A percentile compares a stretch with the other conserved stretches of the same genome.
Conservation (phyloP, 2,113 vertebrate species). For the Pachycephala philippinensis region DNA sequence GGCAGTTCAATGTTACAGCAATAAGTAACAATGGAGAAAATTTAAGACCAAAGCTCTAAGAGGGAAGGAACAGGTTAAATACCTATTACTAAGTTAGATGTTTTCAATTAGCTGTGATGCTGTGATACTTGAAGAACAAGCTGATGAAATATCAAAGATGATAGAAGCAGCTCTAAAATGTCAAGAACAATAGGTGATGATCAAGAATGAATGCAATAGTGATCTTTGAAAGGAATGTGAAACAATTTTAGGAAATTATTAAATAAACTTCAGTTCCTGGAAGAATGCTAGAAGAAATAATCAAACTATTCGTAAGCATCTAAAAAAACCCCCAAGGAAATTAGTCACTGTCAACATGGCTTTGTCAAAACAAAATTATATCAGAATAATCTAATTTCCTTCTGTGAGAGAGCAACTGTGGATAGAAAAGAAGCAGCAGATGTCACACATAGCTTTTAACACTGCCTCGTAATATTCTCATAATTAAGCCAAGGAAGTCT, state of each 20-base stretch:
- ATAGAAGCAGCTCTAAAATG: neutral
- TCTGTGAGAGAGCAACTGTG: neutral
- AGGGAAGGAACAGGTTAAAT: neutral
- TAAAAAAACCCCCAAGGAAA: neutral
- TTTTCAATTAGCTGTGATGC: neutral
- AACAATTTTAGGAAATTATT: neutral
- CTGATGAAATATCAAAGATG: neutral
- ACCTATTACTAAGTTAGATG: neutral
- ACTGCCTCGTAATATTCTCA: neutral
- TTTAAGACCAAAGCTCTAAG: neutral
- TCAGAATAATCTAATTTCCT: slow-evolving; percentile 12
- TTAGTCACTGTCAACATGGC: neutral
- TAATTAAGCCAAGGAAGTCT: neutral
- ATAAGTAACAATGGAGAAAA: neutral
- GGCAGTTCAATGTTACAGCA: neutral
- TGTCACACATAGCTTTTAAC: neutral
- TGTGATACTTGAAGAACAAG: neutral
- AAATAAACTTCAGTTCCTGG: neutral
- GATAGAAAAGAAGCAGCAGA: neutral
- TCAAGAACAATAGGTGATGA: neutral
- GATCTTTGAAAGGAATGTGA: neutral
- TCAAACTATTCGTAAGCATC: neutral
- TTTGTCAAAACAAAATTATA: slow-evolving; percentile 3
- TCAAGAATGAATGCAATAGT: neutral
- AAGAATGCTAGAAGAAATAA: neutral